These are phyloP conservation scores for Plumapathes pennacea DNA, from an alignment of 92 coral and sea anemone species.

Conservation along the genomic window DNA sequence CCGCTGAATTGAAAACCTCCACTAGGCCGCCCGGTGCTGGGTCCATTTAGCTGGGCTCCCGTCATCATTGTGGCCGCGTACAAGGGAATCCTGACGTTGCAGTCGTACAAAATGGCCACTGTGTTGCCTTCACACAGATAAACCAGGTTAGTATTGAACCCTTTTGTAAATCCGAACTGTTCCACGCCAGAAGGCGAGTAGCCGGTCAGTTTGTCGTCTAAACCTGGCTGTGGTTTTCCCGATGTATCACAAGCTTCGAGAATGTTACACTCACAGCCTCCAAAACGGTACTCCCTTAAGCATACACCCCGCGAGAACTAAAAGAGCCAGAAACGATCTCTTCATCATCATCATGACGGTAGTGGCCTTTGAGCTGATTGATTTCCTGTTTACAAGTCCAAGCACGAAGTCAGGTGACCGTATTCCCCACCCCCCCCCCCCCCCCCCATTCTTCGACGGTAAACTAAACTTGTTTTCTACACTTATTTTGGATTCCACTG, in stretches of 20 bases:
- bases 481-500: too few species aligned
- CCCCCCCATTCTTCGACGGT: too few species aligned
- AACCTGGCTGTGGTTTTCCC: neutral
- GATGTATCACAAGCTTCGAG: neutral
- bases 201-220: conserved; percentile 3
- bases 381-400: too few species aligned
- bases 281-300: neutral
- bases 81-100: conserved; percentile 26
- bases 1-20: neutral
- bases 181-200: conserved; percentile 7
- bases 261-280: conserved; percentile 15
- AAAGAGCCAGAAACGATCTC: too few species aligned
- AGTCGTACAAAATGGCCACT: conserved; percentile 14
- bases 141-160: conserved; percentile 1
- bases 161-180: neutral
- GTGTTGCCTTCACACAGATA: conserved; percentile 5
- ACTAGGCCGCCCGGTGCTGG: neutral
- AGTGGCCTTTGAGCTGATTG: too few species aligned
- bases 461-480: too few species aligned
- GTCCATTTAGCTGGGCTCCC: conserved; percentile 3
- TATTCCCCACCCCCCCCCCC: too few species aligned
- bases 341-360: too few species aligned
- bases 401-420: too few species aligned
- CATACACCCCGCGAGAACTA: neutral
- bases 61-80: conserved; percentile 34